Evolutionary conservation across 2,113 vertebrate species (phyloP), one percentile per base, ranked within the genome.

Genomic region (Propithecus coquereli): DNA sequence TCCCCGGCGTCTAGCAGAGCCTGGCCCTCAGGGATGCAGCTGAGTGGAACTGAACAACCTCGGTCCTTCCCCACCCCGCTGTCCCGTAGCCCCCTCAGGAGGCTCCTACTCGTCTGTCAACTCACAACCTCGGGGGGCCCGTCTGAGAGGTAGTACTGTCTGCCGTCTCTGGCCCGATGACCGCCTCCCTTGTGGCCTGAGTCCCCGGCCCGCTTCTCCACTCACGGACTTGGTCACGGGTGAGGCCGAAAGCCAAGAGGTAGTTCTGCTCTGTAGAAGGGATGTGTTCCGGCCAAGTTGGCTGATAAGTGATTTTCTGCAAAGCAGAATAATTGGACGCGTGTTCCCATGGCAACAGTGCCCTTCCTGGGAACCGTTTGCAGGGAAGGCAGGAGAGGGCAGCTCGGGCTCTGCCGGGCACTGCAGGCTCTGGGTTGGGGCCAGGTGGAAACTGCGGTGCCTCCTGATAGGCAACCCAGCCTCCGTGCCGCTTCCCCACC

Each of bases 291-390:
- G 61, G 92, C 96, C 97, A 84, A 91, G 90, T 76, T 95, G 96
- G 92, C 97, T 59, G 79, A 61, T 52, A 50, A 40, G 95, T 37
- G 95, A 34, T 92, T 92, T 86, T 96, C 92, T 90, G 81, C 92
- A 47, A 40, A 89, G 97, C 18, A 23, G 92, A 90, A 83, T 92
- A 76, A 96, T 90, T 85, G 96, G 94, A 54, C 50, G 3, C 16
- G 79, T 18, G 97, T 97, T 97, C 74, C 97, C 93, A 97, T 96
- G 92, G 93, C 94, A 96, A 98, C 96, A 0, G 79, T n/a, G 87
- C 76, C 92, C 93, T 93, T 93, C 66, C 95, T 84, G 94, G 94
- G 90, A 94, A 87, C 22, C 0, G 1, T 16, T 11, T 8, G 84
- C 74, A 45, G 70, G 47, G 52, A 10, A 80, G 92, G 70, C 76